phyloP scores from a whole-genome alignment of 2,797 vertebrate species.

The Neosilurus mollespiculum region DNA sequence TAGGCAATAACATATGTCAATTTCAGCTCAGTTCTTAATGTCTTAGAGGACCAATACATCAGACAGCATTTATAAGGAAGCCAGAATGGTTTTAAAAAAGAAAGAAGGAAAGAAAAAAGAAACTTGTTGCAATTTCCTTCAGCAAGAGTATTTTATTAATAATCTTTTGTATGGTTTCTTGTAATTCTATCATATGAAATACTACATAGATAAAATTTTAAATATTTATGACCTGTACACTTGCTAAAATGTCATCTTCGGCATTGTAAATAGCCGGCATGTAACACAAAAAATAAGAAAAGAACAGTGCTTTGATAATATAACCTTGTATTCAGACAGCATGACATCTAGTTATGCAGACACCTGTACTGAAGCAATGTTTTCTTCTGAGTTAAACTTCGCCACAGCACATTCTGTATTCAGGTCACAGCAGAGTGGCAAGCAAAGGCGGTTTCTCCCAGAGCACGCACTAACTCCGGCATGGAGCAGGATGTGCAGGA shows the following conservation, averaged over 20 bases:
- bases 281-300: slow-evolving; percentile 49
- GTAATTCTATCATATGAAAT: not conserved
- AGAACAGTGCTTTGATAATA: slow-evolving; percentile 67
- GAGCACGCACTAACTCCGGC: slow-evolving; percentile 49
- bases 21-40: slow-evolving; percentile 7
- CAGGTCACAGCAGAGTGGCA: slow-evolving; percentile 69
- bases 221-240: not conserved
- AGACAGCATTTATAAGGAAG: not conserved
- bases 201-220: not conserved
- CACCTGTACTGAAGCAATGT: slow-evolving; percentile 60
- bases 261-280: not conserved
- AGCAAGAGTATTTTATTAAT: not conserved
- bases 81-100: not conserved
- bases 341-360: slow-evolving; percentile 75
- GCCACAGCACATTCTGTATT: slow-evolving; percentile 63
- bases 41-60: not conserved
- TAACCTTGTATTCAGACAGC: slow-evolving; percentile 63
- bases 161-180: not conserved
- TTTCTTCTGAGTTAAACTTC: slow-evolving; percentile 58
- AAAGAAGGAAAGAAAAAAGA: not conserved
- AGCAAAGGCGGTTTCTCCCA: slow-evolving; percentile 62
- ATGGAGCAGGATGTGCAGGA: slow-evolving; percentile 59
- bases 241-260: not conserved
- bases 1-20: slow-evolving; percentile 10
- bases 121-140: not conserved